A percentile compares a stretch with the other conserved stretches of the same genome.
phyloP scores from a whole-genome alignment of 2,113 vertebrate species.

The Larimichthys polyactis region DNA sequence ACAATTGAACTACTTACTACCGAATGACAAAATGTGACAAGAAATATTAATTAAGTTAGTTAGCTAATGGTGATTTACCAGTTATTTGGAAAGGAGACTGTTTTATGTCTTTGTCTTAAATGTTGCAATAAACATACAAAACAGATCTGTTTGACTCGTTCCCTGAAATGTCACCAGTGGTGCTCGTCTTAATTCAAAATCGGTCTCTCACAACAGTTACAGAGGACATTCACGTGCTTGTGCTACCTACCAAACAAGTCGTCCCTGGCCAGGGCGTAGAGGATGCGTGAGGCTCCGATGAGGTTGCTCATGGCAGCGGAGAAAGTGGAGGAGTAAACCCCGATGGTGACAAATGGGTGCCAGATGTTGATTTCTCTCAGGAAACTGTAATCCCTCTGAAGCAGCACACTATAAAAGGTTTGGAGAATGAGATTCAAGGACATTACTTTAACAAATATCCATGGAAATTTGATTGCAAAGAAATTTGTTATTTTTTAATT shows the following conservation, averaged over 20 bases:
- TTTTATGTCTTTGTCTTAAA: background rate
- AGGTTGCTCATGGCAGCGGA: slow-evolving; percentile 93
- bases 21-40: background rate
- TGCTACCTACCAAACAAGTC: slow-evolving; percentile 89
- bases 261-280: slow-evolving; percentile 90
- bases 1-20: background rate
- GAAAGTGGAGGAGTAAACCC: slow-evolving; percentile 90
- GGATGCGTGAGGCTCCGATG: slow-evolving; percentile 92
- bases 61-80: too few relatives aligned
- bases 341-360: slow-evolving; percentile 88
- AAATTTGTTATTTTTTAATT: background rate
- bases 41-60: background rate
- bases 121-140: background rate
- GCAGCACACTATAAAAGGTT: slow-evolving; percentile 78
- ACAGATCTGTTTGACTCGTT: too few relatives aligned
- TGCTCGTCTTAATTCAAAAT: too few relatives aligned
- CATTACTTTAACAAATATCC: background rate
- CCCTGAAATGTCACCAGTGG: too few relatives aligned
- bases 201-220: background rate
- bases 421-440: background rate
- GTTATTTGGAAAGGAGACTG: background rate
- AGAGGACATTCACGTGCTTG: background rate
- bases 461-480: background rate
- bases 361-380: slow-evolving; percentile 90
- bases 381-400: slow-evolving; percentile 91